Conservation (phyloP, 1,140 invertebrate genomes). For the Lasaia peninsularis region DNA sequence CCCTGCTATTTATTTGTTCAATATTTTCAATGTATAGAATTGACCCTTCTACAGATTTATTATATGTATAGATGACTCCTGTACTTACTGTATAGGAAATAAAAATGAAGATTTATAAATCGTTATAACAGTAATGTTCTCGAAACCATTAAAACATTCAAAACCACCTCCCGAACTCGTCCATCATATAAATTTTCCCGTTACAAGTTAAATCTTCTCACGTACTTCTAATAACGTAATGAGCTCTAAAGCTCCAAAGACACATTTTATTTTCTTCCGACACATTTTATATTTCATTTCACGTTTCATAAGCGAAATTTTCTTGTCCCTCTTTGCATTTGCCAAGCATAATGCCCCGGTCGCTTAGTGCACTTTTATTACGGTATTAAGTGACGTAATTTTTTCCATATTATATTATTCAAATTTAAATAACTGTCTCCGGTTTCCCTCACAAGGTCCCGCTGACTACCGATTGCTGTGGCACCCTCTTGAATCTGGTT, state of each 20-base stretch:
- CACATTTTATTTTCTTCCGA: conserved; percentile 72
- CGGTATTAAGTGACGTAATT: conserved; percentile 79
- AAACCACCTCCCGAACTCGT: conserved; percentile 30
- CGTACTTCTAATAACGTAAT: conserved; percentile 72
- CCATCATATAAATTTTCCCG: conserved; percentile 52
- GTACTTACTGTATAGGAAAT: not conserved
- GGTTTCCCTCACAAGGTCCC: conserved; percentile 68
- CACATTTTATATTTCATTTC: conserved; percentile 77
- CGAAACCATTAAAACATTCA: conserved; percentile 18
- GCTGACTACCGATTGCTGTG: conserved; percentile 65
- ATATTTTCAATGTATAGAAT: too few relatives aligned
- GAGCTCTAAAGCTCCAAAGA: conserved; percentile 64
- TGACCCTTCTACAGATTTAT: too few relatives aligned
- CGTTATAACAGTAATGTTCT: conserved; percentile 26
- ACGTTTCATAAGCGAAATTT: conserved; percentile 75
- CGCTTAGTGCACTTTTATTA: conserved; percentile 79
- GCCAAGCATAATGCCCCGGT: conserved; percentile 72
- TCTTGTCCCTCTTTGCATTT: conserved; percentile 67
- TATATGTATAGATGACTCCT: too few relatives aligned
- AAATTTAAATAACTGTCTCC: conserved; percentile 79
- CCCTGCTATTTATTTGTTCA: too few relatives aligned
- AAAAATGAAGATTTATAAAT: not conserved
- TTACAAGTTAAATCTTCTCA: conserved; percentile 65
- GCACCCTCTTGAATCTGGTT: conserved; percentile 64
- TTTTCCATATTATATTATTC: conserved; percentile 79